Percentiles rank a stretch among this genome's conserved stretches.
Conservation (phyloP, 2,113 vertebrate genomes). For the Datnioides undecimradiatus region DNA sequence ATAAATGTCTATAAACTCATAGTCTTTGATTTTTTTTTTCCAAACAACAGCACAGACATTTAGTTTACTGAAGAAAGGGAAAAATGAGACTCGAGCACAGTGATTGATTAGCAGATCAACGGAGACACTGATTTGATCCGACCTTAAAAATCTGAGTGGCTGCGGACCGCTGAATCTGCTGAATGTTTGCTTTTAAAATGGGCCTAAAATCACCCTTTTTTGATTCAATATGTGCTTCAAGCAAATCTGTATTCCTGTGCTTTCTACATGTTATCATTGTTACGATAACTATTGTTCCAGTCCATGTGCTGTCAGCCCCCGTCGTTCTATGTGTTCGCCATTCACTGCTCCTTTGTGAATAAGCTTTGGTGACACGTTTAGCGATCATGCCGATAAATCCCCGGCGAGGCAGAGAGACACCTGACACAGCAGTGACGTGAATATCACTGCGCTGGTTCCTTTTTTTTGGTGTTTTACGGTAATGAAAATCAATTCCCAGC, state of each 20-base stretch:
- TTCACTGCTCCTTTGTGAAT: neutral
- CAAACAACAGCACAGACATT: neutral
- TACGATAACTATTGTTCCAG: neutral
- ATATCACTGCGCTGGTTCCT: neutral
- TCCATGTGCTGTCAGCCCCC: neutral
- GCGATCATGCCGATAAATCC: neutral
- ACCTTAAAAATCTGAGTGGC: too few species aligned
- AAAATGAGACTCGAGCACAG: neutral
- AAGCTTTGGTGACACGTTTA: neutral
- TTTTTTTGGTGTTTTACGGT: neutral
- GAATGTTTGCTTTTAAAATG: too few species aligned
- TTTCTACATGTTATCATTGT: too few species aligned
- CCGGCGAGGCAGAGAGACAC: neutral
- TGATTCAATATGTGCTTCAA: too few species aligned
- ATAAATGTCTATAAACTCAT: too few species aligned
- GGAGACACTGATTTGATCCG: too few species aligned
- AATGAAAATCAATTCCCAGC: slow-evolving; percentile 4
- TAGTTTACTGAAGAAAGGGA: neutral
- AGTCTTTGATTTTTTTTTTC: too few species aligned
- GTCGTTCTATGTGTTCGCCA: neutral
- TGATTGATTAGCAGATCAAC: too few species aligned
- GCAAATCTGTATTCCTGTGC: too few species aligned
- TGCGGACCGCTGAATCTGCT: too few species aligned
- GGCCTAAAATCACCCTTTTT: too few species aligned
- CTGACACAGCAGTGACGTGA: neutral